Evolutionary conservation across 2,888 invertebrate species (phyloP).

Genomic region (Sarcophaga caerulescens): DNA sequence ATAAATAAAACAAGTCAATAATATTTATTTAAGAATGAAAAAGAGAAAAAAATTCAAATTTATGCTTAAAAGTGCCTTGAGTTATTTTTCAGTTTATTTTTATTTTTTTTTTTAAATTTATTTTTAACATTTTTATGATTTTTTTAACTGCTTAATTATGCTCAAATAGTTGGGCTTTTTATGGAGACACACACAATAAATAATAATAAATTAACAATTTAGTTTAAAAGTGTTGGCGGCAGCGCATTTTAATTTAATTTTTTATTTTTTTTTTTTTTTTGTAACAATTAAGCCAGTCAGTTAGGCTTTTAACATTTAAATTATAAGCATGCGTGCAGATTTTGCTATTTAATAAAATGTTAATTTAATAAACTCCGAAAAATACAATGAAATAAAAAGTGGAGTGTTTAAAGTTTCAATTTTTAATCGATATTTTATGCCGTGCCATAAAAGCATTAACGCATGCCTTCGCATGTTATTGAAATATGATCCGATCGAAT

Average conservation of each 20-base stretch:
- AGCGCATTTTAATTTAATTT: too few relatives aligned
- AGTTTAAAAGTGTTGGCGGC: neutral
- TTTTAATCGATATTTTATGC: too few relatives aligned
- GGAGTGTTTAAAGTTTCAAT: too few relatives aligned
- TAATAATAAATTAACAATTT: neutral
- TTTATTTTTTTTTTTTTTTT: too few relatives aligned
- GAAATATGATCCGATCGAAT: too few relatives aligned
- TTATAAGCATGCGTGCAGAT: neutral
- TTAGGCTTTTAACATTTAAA: neutral
- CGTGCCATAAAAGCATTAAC: too few relatives aligned
- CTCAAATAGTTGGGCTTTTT: constrained; percentile 25
- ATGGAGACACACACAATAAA: neutral
- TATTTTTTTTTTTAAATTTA: constrained; percentile 17
- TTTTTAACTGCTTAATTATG: constrained; percentile 47
- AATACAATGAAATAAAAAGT: too few relatives aligned
- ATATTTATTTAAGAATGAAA: neutral
- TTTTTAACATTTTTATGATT: constrained; percentile 21
- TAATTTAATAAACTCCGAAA: too few relatives aligned
- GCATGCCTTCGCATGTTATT: constrained; percentile 12
- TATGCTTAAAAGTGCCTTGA: constrained; percentile 56
- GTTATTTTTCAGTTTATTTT: constrained; percentile 46
- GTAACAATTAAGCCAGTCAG: neutral
- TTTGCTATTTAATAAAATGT: neutral
- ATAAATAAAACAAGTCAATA: constrained; percentile 50
- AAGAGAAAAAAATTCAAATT: constrained; percentile 44